Evolutionary conservation across 2,797 vertebrate species (phyloP).

Genomic region (Mus minutoides): DNA sequence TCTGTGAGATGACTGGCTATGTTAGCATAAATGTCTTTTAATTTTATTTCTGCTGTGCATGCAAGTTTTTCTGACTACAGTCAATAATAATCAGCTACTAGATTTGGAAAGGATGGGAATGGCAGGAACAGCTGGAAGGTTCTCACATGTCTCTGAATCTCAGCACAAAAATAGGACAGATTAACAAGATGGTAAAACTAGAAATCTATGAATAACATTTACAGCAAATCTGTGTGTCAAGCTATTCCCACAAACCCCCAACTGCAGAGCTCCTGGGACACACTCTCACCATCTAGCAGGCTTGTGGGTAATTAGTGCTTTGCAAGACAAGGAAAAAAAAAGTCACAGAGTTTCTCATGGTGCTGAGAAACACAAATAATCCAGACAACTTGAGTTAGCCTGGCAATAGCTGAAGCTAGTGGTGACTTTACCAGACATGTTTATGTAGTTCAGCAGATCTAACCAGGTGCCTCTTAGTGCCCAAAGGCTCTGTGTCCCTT

Average conservation of each 20-base stretch:
- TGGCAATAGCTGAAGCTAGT: background rate
- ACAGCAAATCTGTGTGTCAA: background rate
- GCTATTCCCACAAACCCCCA: background rate
- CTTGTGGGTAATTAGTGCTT: background rate
- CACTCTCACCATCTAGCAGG: background rate
- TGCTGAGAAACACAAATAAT: background rate
- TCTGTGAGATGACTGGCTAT: background rate
- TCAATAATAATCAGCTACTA: slow-evolving; percentile 46
- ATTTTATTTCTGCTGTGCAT: slow-evolving; percentile 32
- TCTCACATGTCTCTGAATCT: slow-evolving; percentile 12
- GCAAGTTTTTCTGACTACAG: background rate
- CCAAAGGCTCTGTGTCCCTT: background rate
- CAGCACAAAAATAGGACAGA: background rate
- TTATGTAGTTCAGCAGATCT: background rate
- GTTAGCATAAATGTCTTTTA: background rate
- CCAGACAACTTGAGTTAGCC: background rate
- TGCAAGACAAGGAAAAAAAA: background rate
- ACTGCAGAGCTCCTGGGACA: background rate
- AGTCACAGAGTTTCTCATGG: background rate
- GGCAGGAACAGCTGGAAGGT: background rate
- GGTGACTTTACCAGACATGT: background rate
- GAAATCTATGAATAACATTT: slow-evolving; percentile 43
- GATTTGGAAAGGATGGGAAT: background rate
- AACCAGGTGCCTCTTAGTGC: background rate
- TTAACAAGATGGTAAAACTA: background rate